Evolutionary conservation across 2,888 invertebrate genomes (phyloP).

Genomic region (Pyrrhosoma nymphula): DNA sequence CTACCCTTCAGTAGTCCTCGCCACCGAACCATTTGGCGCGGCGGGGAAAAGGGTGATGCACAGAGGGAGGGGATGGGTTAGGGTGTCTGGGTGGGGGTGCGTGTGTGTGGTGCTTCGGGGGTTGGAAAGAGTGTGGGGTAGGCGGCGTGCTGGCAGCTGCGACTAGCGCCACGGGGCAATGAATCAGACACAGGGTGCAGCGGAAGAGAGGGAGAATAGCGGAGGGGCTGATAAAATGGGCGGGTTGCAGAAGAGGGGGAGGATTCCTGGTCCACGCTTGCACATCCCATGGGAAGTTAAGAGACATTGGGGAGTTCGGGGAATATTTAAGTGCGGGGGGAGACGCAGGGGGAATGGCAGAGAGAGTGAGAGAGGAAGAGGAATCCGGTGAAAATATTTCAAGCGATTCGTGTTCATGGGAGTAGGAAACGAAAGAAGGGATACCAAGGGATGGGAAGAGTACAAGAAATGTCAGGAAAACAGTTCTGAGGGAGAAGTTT

Average conservation of each 20-base stretch:
- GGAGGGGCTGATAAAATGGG: not conserved
- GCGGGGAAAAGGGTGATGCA: slow-evolving; percentile 18
- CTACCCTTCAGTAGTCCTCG: not conserved
- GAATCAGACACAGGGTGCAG: slow-evolving; percentile 63
- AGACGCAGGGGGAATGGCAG: not conserved
- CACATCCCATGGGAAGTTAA: not conserved
- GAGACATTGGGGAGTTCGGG: not conserved
- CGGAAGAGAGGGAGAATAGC: not conserved
- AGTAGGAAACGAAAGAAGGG: not conserved
- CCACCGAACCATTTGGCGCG: slow-evolving; percentile 5
- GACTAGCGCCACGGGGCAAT: slow-evolving; percentile 64
- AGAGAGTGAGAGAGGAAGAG: not conserved
- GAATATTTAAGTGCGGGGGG: not conserved
- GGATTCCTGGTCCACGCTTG: not conserved
- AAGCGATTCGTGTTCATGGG: slow-evolving; percentile 2
- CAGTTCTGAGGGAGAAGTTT: not conserved
- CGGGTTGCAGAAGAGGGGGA: not conserved
- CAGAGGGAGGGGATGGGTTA: not conserved
- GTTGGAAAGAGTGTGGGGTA: not conserved
- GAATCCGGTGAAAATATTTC: slow-evolving; percentile 13
- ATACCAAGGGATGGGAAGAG: not conserved
- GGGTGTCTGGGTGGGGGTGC: not conserved
- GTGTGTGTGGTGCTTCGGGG: not conserved
- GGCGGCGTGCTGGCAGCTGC: slow-evolving; percentile 58
- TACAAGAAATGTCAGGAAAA: not conserved